A percentile compares a stretch with the other conserved stretches of the same genome.
phyloP scores from a whole-genome alignment of 1,140 invertebrate species.

The Holotrichia oblita region DNA sequence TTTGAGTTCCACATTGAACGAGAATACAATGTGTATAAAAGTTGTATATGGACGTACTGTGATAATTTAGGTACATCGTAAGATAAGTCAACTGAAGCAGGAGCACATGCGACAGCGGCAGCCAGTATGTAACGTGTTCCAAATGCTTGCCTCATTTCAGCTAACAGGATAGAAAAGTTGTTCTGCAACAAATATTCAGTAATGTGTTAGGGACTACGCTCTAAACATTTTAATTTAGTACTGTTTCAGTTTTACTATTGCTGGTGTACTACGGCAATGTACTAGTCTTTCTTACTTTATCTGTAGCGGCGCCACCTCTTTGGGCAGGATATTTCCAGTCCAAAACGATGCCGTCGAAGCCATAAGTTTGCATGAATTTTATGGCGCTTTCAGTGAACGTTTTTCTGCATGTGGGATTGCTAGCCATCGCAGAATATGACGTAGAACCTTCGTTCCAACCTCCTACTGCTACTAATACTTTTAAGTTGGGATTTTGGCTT shows the following conservation, averaged over 20 bases:
- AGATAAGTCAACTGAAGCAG: constrained; percentile 64
- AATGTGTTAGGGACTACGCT: no score
- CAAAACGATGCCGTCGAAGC: constrained; percentile 81
- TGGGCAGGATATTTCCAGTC: constrained; percentile 81
- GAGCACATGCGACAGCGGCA: constrained; percentile 70
- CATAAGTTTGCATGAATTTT: constrained; percentile 40
- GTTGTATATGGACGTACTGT: constrained; percentile 48
- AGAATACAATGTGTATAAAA: no score
- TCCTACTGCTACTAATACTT: constrained; percentile 75
- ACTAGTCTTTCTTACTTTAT: constrained; percentile 22
- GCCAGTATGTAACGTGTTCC: constrained; percentile 65
- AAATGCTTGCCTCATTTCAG: constrained; percentile 69
- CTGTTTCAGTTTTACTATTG: no score
- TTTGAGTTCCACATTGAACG: no score
- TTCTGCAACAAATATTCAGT: constrained; percentile 36
- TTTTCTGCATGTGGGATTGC: constrained; percentile 45
- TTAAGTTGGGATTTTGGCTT: constrained; percentile 67
- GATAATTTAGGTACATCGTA: constrained; percentile 68
- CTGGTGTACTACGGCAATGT: no score
- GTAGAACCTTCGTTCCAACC: constrained; percentile 76
- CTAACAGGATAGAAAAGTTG: constrained; percentile 59
- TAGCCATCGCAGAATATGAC: constrained; percentile 66
- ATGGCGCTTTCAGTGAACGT: constrained; percentile 64
- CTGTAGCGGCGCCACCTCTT: constrained; percentile 32
- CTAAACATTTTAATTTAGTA: no score